These are phyloP conservation scores for Sinonovacula constricta DNA, from an alignment of 1,140 invertebrate species.

Conservation along the genomic window DNA sequence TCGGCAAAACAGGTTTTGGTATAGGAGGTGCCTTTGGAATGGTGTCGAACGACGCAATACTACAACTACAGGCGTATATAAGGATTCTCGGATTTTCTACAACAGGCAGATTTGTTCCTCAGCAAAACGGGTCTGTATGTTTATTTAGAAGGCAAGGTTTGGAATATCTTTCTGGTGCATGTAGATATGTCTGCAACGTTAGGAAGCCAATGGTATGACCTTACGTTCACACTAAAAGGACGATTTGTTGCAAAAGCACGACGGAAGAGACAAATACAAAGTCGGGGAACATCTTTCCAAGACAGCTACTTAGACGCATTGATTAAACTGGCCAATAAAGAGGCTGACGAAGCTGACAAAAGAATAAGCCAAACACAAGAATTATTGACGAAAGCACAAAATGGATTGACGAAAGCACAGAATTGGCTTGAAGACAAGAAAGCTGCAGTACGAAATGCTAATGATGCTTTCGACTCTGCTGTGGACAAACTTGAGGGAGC, in stretches of 20 bases:
- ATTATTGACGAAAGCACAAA: conserved; percentile 8
- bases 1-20: not conserved
- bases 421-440: conserved; percentile 35
- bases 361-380: conserved; percentile 12
- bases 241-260: conserved; percentile 19
- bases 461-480: conserved; percentile 48
- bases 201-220: conserved; percentile 21
- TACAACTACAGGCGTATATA: conserved; percentile 12
- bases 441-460: conserved; percentile 12
- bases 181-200: conserved; percentile 24
- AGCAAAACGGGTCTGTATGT: conserved; percentile 14
- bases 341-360: conserved; percentile 17
- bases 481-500: conserved; percentile 27
- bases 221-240: conserved; percentile 24
- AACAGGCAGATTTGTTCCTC: conserved; percentile 13
- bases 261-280: not conserved
- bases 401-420: conserved; percentile 30
- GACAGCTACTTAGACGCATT: conserved; percentile 19
- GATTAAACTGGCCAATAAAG: not conserved
- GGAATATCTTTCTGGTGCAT: conserved; percentile 25
- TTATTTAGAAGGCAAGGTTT: conserved; percentile 38
- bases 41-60: not conserved
- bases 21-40: conserved; percentile 21
- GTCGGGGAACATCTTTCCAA: not conserved
- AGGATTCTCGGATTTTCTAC: conserved; percentile 13